These are phyloP conservation scores for Pangasius larnaudii DNA, from an alignment of 2,797 vertebrate genomes.

Conservation along the genomic window DNA sequence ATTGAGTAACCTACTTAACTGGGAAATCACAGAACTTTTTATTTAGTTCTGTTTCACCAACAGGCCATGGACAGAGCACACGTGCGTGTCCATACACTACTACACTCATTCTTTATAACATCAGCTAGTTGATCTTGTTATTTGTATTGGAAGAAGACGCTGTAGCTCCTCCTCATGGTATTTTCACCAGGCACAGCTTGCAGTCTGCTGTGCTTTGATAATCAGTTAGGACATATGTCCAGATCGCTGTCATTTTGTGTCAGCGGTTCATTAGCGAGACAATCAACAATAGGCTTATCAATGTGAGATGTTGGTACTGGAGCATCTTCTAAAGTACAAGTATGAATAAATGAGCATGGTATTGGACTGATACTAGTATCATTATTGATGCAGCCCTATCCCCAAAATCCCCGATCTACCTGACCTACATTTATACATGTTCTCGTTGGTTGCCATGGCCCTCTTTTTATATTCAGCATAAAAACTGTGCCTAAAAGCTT, in stretches of 20 bases:
- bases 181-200: not conserved
- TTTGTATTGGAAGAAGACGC: not conserved
- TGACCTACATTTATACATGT: not conserved
- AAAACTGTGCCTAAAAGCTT: not conserved
- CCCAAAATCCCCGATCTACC: not conserved
- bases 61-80: not conserved
- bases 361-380: not conserved
- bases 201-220: not conserved
- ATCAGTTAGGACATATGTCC: not conserved
- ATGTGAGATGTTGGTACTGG: not conserved
- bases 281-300: no score
- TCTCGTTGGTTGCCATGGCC: not conserved
- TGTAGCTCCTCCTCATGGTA: not conserved
- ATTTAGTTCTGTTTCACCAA: not conserved
- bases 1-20: not conserved
- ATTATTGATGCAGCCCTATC: not conserved
- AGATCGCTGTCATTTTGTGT: not conserved
- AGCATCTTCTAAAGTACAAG: not conserved
- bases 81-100: not conserved
- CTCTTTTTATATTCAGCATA: not conserved
- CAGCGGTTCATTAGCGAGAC: not conserved
- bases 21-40: not conserved
- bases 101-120: not conserved
- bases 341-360: not conserved
- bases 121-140: not conserved